These are phyloP conservation scores for Channallabes apus DNA, from an alignment of 2,797 vertebrate genomes.

Conservation along the genomic window DNA sequence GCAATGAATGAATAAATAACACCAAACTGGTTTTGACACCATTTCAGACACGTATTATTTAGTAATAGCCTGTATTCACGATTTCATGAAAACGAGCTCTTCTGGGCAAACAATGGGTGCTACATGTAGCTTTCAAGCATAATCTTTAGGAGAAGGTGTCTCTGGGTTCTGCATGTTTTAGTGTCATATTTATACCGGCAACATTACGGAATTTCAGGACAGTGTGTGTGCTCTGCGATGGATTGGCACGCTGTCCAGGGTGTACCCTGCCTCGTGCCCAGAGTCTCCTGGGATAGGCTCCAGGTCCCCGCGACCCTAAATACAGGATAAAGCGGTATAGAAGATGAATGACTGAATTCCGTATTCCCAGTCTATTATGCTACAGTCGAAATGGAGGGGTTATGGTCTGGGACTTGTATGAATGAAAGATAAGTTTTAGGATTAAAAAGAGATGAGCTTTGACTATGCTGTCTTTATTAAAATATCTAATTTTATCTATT, in stretches of 20 bases:
- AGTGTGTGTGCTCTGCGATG: too few relatives aligned
- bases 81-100: constrained; percentile 40
- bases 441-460: constrained; percentile 33
- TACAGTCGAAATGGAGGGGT: constrained; percentile 22
- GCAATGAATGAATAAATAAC: constrained; percentile 53
- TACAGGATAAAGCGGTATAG: too few relatives aligned
- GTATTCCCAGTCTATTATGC: constrained; percentile 28
- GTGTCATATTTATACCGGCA: constrained; percentile 26
- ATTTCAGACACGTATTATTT: constrained; percentile 37
- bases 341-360: too few relatives aligned
- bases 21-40: constrained; percentile 46
- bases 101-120: constrained; percentile 28
- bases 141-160: constrained; percentile 27
- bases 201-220: constrained; percentile 23
- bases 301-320: too few relatives aligned
- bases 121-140: constrained; percentile 25
- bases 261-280: too few relatives aligned
- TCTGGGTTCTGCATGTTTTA: constrained; percentile 9
- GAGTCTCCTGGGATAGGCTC: too few relatives aligned
- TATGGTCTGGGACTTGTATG: constrained; percentile 23
- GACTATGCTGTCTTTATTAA: background rate
- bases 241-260: too few relatives aligned
- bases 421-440: constrained; percentile 29
- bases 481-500: background rate
- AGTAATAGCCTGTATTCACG: constrained; percentile 20